Evolutionary conservation across 2,888 invertebrate genomes (phyloP).

Genomic region (Pomacea canaliculata): DNA sequence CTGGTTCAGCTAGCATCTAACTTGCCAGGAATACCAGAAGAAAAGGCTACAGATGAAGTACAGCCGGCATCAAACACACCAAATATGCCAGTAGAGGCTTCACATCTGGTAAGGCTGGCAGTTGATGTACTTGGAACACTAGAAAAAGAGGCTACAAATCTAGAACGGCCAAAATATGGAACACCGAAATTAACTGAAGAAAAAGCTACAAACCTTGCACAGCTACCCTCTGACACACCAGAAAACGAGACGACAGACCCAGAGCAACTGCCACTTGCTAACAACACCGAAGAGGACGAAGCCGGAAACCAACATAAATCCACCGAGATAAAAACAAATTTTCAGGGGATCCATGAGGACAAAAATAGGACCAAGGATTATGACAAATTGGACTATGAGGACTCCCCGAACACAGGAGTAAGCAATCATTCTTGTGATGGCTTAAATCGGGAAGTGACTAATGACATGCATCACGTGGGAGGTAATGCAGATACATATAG

Average conservation of each 20-base stretch:
- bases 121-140: too few species aligned
- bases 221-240: too few species aligned
- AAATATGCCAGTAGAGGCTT: neutral
- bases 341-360: too few species aligned
- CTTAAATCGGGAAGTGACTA: too few species aligned
- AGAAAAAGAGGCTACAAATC: neutral
- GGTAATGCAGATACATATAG: too few species aligned
- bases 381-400: too few species aligned
- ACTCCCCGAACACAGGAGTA: too few species aligned
- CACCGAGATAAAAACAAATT: too few species aligned
- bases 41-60: neutral
- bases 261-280: neutral
- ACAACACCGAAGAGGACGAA: neutral
- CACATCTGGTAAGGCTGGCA: neutral
- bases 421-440: too few species aligned
- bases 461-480: too few species aligned
- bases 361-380: too few species aligned
- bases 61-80: neutral
- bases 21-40: neutral
- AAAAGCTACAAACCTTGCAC: neutral
- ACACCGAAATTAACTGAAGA: neutral
- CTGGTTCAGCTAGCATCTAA: neutral
- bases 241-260: neutral
- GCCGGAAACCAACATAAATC: neutral
- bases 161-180: neutral